phyloP scores from a whole-genome alignment of 92 coral and sea anemone species.

The Isaurus tuberculatus region DNA sequence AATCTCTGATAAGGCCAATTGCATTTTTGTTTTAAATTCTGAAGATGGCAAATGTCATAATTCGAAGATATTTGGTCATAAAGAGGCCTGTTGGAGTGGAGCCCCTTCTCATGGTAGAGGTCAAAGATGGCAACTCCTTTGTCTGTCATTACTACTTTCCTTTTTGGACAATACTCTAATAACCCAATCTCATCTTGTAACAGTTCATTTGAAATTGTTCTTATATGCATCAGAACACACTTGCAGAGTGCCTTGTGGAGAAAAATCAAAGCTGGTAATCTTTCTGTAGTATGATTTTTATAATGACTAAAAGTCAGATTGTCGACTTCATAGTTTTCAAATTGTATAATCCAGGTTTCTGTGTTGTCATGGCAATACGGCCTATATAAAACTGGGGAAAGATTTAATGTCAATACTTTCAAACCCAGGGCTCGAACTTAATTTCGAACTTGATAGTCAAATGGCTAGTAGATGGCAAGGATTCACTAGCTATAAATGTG shows the following conservation, averaged over 20 bases:
- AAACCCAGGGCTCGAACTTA: slow-evolving; percentile 15
- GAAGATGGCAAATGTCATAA: slow-evolving; percentile 57
- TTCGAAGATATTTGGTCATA: slow-evolving; percentile 59
- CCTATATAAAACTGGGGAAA: slow-evolving; percentile 56
- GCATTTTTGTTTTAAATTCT: slow-evolving; percentile 65
- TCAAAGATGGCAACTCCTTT: slow-evolving; percentile 64
- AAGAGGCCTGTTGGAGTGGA: slow-evolving; percentile 66
- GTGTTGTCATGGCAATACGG: slow-evolving; percentile 52
- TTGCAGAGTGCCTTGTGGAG: slow-evolving; percentile 53
- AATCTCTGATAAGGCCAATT: slow-evolving; percentile 64
- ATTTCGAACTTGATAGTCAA: no score
- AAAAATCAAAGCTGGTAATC: slow-evolving; percentile 57
- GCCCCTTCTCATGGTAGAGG: slow-evolving; percentile 63
- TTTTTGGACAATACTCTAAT: slow-evolving; percentile 51
- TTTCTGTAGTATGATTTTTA: slow-evolving; percentile 70
- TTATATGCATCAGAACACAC: slow-evolving; percentile 51
- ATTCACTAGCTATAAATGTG: not conserved
- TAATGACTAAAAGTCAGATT: slow-evolving; percentile 60
- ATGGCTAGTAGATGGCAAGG: no score
- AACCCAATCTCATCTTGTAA: slow-evolving; percentile 51
- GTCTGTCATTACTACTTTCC: slow-evolving; percentile 59
- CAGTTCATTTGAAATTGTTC: slow-evolving; percentile 63
- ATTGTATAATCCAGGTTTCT: slow-evolving; percentile 66
- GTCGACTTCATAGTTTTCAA: slow-evolving; percentile 62
- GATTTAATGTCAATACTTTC: slow-evolving; percentile 53